Evolutionary conservation across 2,797 vertebrate genomes (phyloP).

Genomic region (Cynopterus sphinx): DNA sequence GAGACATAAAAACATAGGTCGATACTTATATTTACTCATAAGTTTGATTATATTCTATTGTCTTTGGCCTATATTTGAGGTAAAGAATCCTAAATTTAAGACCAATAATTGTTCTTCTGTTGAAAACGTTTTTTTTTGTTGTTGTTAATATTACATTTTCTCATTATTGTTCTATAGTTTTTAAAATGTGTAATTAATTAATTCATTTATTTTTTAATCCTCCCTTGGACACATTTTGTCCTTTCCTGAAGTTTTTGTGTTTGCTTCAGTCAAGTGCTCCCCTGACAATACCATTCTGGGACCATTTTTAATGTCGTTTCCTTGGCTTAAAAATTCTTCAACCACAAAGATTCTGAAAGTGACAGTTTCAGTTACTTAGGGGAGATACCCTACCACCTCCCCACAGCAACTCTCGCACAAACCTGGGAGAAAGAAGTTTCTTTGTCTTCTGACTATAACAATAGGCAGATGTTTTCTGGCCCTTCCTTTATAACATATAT

Average conservation of each 20-base stretch:
- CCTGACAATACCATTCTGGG: neutral
- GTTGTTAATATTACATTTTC: neutral
- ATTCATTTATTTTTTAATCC: neutral
- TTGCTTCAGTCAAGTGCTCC: neutral
- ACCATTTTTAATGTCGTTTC: neutral
- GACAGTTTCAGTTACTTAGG: neutral
- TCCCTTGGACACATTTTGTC: neutral
- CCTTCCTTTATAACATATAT: neutral
- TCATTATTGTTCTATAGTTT: neutral
- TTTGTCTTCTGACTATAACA: neutral
- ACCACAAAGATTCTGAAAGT: neutral
- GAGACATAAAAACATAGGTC: neutral
- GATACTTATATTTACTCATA: neutral
- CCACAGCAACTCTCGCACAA: neutral
- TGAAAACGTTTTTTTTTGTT: neutral
- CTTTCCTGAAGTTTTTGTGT: neutral
- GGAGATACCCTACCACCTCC: neutral
- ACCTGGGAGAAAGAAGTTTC: neutral
- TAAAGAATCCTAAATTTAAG: neutral
- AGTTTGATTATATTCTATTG: neutral
- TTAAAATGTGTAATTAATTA: neutral
- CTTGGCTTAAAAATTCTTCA: neutral
- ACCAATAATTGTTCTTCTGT: neutral
- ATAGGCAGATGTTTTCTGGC: neutral
- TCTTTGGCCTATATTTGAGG: neutral